These are phyloP conservation scores for Drymonia ruficornis DNA, from an alignment of 2,888 invertebrate species.

Conservation along the genomic window DNA sequence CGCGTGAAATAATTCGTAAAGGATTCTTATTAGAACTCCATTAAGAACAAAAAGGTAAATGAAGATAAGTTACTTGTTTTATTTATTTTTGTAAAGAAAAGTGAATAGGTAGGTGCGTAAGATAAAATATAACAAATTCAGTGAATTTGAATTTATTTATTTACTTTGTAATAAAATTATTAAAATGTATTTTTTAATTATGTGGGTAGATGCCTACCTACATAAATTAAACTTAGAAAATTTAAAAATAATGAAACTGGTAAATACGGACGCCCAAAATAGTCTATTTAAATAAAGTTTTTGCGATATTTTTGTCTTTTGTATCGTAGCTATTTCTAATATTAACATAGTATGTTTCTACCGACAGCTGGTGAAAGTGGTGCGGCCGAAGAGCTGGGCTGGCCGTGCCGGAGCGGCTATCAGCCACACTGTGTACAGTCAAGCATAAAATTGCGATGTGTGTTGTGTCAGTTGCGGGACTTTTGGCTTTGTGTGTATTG, in stretches of 20 bases:
- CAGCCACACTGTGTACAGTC: slow-evolving; percentile 49
- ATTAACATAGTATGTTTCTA: slow-evolving; percentile 59
- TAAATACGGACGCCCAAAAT: background rate
- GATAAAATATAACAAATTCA: too few relatives aligned
- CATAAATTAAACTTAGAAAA: too few relatives aligned
- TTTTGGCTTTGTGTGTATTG: slow-evolving; percentile 46
- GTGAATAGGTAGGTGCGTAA: too few relatives aligned
- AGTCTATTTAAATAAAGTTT: slow-evolving; percentile 11
- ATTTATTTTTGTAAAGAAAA: too few relatives aligned
- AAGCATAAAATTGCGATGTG: slow-evolving; percentile 56
- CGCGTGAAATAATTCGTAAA: slow-evolving; percentile 34
- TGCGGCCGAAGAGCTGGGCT: slow-evolving; percentile 49
- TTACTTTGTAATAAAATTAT: too few relatives aligned
- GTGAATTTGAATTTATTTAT: too few relatives aligned
- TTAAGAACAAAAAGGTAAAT: background rate
- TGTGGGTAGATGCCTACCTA: background rate
- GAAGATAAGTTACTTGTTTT: background rate
- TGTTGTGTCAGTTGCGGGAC: slow-evolving; percentile 29
- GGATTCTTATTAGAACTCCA: background rate
- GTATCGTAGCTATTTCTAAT: slow-evolving; percentile 40
- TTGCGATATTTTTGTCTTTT: slow-evolving; percentile 33
- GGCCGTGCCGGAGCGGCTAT: slow-evolving; percentile 30
- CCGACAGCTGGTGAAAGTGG: slow-evolving; percentile 76
- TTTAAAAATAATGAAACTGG: background rate
- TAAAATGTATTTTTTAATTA: background rate